Base-by-base conservation (phyloP, 2,797 vertebrate species). In the Tauraco hartlaubi region DNA sequence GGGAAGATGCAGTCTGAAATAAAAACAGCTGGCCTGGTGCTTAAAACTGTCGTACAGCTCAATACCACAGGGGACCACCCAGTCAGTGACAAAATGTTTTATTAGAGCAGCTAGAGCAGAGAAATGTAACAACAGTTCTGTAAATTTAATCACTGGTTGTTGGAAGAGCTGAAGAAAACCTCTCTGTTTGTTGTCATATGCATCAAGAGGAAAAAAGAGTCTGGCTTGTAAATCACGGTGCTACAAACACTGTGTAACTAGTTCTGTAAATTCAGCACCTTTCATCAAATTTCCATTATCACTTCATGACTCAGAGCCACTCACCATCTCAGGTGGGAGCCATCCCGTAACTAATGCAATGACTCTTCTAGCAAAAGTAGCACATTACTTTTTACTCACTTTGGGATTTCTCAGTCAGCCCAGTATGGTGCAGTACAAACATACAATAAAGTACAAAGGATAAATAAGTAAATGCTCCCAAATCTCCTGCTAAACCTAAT, bases 241-340 rank as follows among this genome's bases (percentile, higher is more conserved):
- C n/a, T 84, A 66, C 31, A 75, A 89, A 67, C 58, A 62, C 54
- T 41, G 10, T 73, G 15, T 58, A 93, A 81, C 13, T 6, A 73
- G 55, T 91, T 80, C 72, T 85, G 85, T 85, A 67, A 87, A 92
- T 74, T 94, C 87, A 85, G 85, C 68, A 87, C 46, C 63, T 90
- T 85, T 72, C 66, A 86, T n/a, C 66, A 89, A 46, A 55, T 68
- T 94, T 79, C 72, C 75, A 80, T 87, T 87, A 86, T 77, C 51
- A 72, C 89, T 88, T 68, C 43, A 55, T 35, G 20, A 88, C 37
- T 86, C 73, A 15, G 83, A 96, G 44, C 52, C 59, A 66, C 67
- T 72, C 59, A 76, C 64, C 58, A 62, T 54, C 76, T 81, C 91
- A 94, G 67, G 68, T 66, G 78, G 71, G 71, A 92, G 64, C 63